Conservation (phyloP, 1,140 invertebrate species). For the Tribolium castaneum region DNA sequence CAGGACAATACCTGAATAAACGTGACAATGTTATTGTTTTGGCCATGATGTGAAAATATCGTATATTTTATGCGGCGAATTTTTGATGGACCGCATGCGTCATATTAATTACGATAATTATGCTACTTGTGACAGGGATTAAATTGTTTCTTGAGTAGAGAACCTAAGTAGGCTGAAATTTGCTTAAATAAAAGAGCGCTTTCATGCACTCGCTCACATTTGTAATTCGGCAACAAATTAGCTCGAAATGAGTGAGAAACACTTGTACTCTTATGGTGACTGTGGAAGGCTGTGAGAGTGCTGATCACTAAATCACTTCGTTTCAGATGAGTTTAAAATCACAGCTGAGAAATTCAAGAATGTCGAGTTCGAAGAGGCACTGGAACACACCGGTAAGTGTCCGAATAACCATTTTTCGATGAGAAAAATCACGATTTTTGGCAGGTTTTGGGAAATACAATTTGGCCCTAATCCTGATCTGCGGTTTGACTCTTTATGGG, state of each 20-base stretch:
- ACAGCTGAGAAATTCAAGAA: conserved; percentile 19
- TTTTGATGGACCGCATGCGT: conserved; percentile 31
- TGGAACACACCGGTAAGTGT: conserved; percentile 38
- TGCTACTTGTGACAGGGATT: conserved; percentile 18
- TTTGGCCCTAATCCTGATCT: conserved; percentile 39
- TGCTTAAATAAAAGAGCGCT: conserved; percentile 31
- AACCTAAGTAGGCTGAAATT: conserved; percentile 31
- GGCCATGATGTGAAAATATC: conserved; percentile 1
- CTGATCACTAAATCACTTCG: neutral
- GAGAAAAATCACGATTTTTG: neutral
- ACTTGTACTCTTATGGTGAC: conserved; percentile 17
- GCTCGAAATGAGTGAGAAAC: conserved; percentile 21
- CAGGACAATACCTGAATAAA: conserved; percentile 19
- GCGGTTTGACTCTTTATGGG: conserved; percentile 43
- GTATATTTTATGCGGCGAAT: neutral
- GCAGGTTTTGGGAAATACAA: conserved; percentile 55
- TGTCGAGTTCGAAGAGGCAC: conserved; percentile 44
- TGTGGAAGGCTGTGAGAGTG: neutral
- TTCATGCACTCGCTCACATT: conserved; percentile 11
- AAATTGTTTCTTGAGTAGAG: conserved; percentile 32
- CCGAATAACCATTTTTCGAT: conserved; percentile 8
- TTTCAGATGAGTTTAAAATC: conserved; percentile 24
- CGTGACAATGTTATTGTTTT: conserved; percentile 4
- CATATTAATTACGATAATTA: conserved; percentile 24
- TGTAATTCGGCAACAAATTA: conserved; percentile 39